Percentiles rank a stretch among this genome's conserved stretches.
Conservation (phyloP, 2,113 vertebrate genomes). For the Piaya cayana region DNA sequence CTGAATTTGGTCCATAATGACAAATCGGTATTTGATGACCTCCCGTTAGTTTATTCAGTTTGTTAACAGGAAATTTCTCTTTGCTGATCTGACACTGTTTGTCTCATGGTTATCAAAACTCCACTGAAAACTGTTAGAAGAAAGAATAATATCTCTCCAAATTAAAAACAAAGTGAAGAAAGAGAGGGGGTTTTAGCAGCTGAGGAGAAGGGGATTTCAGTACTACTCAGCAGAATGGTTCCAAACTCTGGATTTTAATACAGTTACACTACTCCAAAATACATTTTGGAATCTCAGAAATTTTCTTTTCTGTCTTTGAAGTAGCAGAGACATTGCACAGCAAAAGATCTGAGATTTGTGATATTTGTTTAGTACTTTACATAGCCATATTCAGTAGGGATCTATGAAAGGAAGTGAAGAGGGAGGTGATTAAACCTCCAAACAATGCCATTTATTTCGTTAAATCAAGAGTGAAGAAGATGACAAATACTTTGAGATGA, state of each 20-base stretch:
- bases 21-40: background rate
- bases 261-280: background rate
- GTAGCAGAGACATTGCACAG: background rate
- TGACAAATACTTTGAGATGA: background rate
- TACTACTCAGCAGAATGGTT: background rate
- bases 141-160: background rate
- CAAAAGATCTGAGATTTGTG: background rate
- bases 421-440: background rate
- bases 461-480: conserved; percentile 4
- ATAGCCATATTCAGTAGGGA: background rate
- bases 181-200: background rate
- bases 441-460: background rate
- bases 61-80: conserved; percentile 2
- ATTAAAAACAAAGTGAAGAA: background rate
- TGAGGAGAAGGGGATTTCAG: background rate
- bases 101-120: background rate
- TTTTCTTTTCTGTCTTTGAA: background rate
- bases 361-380: background rate
- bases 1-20: background rate
- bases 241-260: background rate
- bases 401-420: background rate
- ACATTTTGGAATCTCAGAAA: background rate
- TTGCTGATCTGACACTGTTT: background rate
- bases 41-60: background rate
- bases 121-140: background rate